Evolutionary conservation across 2,797 vertebrate genomes (phyloP), one percentile per base, ranked within the genome.

Genomic region (Brotula barbata): DNA sequence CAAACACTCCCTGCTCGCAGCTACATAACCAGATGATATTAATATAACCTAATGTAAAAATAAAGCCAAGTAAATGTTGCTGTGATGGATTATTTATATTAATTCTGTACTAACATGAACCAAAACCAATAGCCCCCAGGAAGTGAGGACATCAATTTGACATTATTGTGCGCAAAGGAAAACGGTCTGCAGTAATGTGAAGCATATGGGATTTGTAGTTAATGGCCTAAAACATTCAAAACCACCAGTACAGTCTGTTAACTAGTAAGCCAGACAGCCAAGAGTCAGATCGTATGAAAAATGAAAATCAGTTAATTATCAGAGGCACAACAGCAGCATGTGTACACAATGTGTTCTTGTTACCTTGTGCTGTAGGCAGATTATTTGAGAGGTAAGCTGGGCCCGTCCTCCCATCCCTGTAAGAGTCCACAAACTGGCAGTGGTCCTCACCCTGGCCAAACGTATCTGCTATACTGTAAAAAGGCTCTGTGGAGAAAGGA

Each of bases 361-460:
- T 92, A 98, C 97, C 96, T 93, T 90, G 93, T 80, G 94, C 93
- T 51, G 90, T 83, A 53, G 95, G 95, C 71, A 99, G 85, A 62
- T 85, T 87, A 74, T 90, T 90, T 43, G 94, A 84, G 1, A 95
- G 92, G 0, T 92, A 89, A 58, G 92, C 89, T 14, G 95, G 95
- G 61, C 96, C 97, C 0, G 97, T 98, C 86, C 95, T 94, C 81
- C 96, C 97, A 0, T 98, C 95, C 69, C 94, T 85, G 80, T 98
- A 92, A 13, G 97, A 98, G 88, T 99, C 97, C 78, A 99, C 97
- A 89, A 99, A 99, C 63, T 99, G 97, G 78, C 97, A 99, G 63
- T 99, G 97, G 87, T 99, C 97, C 71, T 99, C 97, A 0, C 96
- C 95, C 78, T 93, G 90, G 49, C 97, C 97, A 85, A 93, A 92